Evolutionary conservation across 2,113 vertebrate species (phyloP).

Genomic region (Aegithalos caudatus): DNA sequence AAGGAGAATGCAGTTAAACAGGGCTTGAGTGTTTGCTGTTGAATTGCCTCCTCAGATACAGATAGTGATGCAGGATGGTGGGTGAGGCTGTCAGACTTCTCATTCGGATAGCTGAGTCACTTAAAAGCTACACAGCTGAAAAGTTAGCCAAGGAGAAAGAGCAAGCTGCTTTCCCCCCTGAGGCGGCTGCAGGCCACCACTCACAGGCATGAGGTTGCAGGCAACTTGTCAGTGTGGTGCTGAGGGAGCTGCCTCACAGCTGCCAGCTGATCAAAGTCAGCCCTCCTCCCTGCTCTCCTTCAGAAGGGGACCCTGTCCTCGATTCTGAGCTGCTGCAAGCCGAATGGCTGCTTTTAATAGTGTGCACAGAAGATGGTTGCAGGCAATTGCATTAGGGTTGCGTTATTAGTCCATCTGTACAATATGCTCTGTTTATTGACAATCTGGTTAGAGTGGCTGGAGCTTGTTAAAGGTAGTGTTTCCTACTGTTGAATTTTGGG

Average conservation of each 20-base stretch:
- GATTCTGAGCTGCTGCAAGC: constrained; percentile 43
- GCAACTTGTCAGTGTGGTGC: neutral
- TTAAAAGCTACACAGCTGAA: neutral
- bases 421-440: constrained; percentile 67
- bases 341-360: constrained; percentile 67
- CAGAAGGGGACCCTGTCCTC: constrained; percentile 46
- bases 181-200: neutral
- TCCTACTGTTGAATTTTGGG: constrained; percentile 20
- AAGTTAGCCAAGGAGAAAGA: neutral
- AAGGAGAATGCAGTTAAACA: neutral
- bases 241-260: neutral
- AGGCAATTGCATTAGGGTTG: constrained; percentile 69
- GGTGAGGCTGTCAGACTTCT: neutral
- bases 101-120: neutral
- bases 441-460: constrained; percentile 61
- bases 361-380: constrained; percentile 60
- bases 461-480: constrained; percentile 56
- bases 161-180: neutral
- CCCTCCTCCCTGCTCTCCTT: neutral
- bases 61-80: neutral
- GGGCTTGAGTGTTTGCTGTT: neutral
- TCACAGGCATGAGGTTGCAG: neutral
- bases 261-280: neutral
- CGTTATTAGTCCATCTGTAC: constrained; percentile 70
- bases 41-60: neutral